phyloP scores from a whole-genome alignment of 35 echinoderm and acorn worm genomes.

The Holothuria glaberrima region DNA sequence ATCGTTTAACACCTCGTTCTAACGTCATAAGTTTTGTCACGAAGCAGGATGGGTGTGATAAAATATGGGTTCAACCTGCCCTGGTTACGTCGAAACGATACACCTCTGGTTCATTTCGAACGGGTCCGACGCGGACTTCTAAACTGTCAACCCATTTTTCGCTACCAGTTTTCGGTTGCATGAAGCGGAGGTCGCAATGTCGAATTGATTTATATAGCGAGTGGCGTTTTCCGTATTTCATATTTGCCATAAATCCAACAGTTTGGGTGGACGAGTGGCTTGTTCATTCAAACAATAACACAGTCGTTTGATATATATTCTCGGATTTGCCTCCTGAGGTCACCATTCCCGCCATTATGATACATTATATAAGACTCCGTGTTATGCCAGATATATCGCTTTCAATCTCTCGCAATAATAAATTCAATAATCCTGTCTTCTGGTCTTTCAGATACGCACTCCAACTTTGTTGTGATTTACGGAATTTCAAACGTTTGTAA shows the following conservation, averaged over 20 bases:
- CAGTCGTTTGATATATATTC: slow-evolving; percentile 30
- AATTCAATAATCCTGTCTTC: not conserved
- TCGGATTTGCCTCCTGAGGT: not conserved
- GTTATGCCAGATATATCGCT: not conserved
- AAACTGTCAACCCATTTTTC: no score
- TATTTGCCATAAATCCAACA: slow-evolving; percentile 42
- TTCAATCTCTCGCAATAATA: not conserved
- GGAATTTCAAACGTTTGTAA: no score
- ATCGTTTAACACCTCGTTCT: slow-evolving; percentile 27
- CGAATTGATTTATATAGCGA: no score
- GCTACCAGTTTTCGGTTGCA: no score
- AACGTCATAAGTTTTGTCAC: slow-evolving; percentile 23
- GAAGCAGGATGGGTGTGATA: not conserved
- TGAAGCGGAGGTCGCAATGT: no score
- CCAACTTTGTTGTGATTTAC: no score
- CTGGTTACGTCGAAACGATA: slow-evolving; percentile 7
- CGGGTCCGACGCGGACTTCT: no score
- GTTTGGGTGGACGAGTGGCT: slow-evolving; percentile 37
- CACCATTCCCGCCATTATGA: slow-evolving; percentile 1
- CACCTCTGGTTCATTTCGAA: not conserved
- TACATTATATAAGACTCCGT: slow-evolving; percentile 22
- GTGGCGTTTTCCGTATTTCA: slow-evolving; percentile 17
- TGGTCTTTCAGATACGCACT: no score
- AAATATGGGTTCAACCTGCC: slow-evolving; percentile 15
- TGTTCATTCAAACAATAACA: slow-evolving; percentile 20